Conservation (phyloP, 2,797 vertebrate species). For the Yasuhikotakia modesta region DNA sequence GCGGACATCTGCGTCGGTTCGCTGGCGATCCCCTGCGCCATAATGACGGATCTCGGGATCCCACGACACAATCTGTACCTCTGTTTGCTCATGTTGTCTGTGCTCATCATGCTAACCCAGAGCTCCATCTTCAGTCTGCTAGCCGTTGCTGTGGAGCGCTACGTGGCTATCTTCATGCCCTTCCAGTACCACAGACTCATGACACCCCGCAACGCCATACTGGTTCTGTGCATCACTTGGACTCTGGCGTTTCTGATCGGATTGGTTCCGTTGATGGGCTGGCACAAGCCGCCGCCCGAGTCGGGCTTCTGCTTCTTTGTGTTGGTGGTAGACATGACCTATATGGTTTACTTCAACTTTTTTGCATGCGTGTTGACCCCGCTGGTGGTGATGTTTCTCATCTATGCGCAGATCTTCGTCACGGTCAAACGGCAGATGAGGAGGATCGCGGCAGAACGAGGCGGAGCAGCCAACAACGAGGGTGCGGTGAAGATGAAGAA, state of each 20-base stretch:
- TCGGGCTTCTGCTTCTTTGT: conserved; percentile 74
- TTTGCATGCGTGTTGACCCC: conserved; percentile 72
- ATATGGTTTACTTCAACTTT: conserved; percentile 77
- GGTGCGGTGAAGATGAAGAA: conserved; percentile 58
- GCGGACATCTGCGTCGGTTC: conserved; percentile 78
- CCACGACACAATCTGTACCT: conserved; percentile 74
- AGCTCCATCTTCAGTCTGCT: conserved; percentile 83
- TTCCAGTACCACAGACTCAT: conserved; percentile 76
- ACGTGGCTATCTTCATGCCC: conserved; percentile 81
- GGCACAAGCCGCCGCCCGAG: conserved; percentile 70
- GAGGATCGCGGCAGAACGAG: conserved; percentile 64
- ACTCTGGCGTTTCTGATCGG: conserved; percentile 71
- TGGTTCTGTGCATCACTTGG: conserved; percentile 75
- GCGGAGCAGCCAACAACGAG: conserved; percentile 46
- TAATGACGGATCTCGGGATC: conserved; percentile 76
- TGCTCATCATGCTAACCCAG: conserved; percentile 80
- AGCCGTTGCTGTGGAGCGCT: conserved; percentile 79
- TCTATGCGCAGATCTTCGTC: conserved; percentile 75
- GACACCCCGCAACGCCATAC: conserved; percentile 71
- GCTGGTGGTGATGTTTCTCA: conserved; percentile 76
- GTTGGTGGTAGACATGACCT: conserved; percentile 71
- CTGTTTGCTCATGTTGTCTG: conserved; percentile 80
- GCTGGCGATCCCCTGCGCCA: conserved; percentile 80
- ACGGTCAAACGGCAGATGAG: conserved; percentile 72
- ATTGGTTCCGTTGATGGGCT: conserved; percentile 78